phyloP scores from a whole-genome alignment of 2,888 invertebrate species.

The Zootermopsis nevadensis region DNA sequence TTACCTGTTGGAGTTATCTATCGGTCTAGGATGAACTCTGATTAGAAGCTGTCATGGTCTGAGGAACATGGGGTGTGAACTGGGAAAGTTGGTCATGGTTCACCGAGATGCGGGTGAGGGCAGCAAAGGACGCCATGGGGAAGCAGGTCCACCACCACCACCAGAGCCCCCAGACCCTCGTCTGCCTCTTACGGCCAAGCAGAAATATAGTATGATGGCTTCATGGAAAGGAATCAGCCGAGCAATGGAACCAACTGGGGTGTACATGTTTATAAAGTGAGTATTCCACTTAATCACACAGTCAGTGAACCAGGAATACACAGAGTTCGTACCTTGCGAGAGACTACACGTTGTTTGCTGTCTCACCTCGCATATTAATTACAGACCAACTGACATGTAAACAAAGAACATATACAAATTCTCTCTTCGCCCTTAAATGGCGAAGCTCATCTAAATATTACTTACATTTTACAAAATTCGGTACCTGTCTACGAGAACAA shows the following conservation, averaged over 20 bases:
- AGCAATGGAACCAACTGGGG: conserved; percentile 89
- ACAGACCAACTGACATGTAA: too few species aligned
- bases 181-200: conserved; percentile 84
- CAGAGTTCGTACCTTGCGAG: too few species aligned
- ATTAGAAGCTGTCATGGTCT: not conserved
- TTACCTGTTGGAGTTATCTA: too few species aligned
- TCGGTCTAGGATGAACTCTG: too few species aligned
- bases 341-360: too few species aligned
- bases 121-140: conserved; percentile 60
- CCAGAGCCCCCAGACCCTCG: conserved; percentile 80
- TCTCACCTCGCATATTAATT: too few species aligned
- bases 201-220: conserved; percentile 88
- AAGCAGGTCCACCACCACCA: conserved; percentile 71
- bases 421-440: too few species aligned
- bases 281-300: conserved; percentile 60
- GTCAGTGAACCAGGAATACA: too few species aligned
- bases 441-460: too few species aligned
- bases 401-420: too few species aligned
- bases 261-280: conserved; percentile 93
- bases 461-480: too few species aligned
- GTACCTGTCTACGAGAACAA: too few species aligned
- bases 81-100: conserved; percentile 74
- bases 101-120: conserved; percentile 56
- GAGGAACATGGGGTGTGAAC: conserved; percentile 77
- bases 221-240: conserved; percentile 93